phyloP scores from a whole-genome alignment of 2,797 vertebrate genomes.

The Eupleurogrammus muticus region DNA sequence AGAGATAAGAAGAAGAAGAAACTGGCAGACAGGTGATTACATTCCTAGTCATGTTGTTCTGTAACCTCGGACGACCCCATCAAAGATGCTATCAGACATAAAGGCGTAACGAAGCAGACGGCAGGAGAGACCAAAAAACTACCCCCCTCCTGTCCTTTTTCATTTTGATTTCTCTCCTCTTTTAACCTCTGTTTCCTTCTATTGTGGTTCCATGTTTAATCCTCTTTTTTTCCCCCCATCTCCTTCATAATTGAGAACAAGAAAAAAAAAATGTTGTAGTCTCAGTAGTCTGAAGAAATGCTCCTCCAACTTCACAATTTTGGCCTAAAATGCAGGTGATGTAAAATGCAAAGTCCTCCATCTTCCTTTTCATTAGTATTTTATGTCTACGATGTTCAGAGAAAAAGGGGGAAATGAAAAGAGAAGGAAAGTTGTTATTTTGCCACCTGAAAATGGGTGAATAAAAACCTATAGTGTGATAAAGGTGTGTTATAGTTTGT shows the following conservation, averaged over 20 bases:
- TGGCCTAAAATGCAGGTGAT: not conserved
- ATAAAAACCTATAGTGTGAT: not conserved
- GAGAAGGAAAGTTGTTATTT: not conserved
- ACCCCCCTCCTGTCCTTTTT: not conserved
- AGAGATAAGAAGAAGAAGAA: constrained; percentile 20
- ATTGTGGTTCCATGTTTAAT: not conserved
- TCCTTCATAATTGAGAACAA: constrained; percentile 10
- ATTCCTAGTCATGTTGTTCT: constrained; percentile 13
- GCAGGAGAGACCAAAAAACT: constrained; percentile 5
- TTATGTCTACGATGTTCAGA: not conserved
- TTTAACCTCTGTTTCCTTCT: not conserved
- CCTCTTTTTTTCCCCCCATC: constrained; percentile 8
- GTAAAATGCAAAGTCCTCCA: constrained; percentile 3
- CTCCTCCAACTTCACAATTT: constrained; percentile 9
- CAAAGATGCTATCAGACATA: constrained; percentile 25
- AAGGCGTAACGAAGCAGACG: constrained; percentile 6
- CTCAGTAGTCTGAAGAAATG: constrained; percentile 11
- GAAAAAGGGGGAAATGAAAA: not conserved
- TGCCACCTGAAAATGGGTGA: not conserved
- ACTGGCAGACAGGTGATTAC: constrained; percentile 20
- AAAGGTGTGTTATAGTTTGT: not conserved
- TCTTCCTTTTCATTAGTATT: constrained; percentile 18
- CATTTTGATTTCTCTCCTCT: not conserved
- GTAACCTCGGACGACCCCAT: constrained; percentile 35
- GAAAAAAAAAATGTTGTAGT: not conserved